phyloP scores from a whole-genome alignment of 2,888 invertebrate species.

The Lasius fuliginosus region DNA sequence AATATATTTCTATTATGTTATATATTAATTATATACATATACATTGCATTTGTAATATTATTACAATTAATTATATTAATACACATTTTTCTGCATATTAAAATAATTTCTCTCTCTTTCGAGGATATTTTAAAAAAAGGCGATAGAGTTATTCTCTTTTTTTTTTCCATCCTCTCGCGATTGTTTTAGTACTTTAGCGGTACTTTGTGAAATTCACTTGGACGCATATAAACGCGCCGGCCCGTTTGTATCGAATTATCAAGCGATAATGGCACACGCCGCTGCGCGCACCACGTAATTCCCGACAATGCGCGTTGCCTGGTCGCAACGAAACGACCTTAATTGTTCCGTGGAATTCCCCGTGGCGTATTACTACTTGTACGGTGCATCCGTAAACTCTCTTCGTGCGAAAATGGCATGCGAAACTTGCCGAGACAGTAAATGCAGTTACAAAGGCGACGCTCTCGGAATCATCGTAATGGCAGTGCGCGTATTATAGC shows the following conservation, averaged over 20 bases:
- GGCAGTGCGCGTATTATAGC: slow-evolving; percentile 50
- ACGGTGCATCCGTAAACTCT: slow-evolving; percentile 46
- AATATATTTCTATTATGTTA: background rate
- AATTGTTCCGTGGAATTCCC: slow-evolving; percentile 72
- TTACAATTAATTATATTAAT: background rate
- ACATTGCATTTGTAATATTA: background rate
- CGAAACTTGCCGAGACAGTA: slow-evolving; percentile 69
- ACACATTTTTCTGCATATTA: background rate
- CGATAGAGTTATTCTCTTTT: background rate
- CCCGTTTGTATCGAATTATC: slow-evolving; percentile 41
- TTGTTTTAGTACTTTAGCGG: background rate
- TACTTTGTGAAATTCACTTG: slow-evolving; percentile 17
- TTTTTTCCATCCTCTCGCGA: background rate
- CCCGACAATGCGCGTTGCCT: slow-evolving; percentile 56
- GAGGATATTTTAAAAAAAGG: background rate
- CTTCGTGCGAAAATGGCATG: slow-evolving; percentile 65
- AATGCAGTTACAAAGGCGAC: slow-evolving; percentile 69
- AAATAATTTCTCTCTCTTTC: background rate
- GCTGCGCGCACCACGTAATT: slow-evolving; percentile 52
- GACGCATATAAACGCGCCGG: background rate
- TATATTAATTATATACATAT: background rate
- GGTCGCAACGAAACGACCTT: slow-evolving; percentile 63
- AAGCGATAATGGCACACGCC: slow-evolving; percentile 35
- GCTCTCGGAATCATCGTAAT: slow-evolving; percentile 69
- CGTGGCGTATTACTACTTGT: slow-evolving; percentile 51